Evolutionary conservation across 2,797 vertebrate species (phyloP).

Genomic region (Eleutherodactylus coqui): DNA sequence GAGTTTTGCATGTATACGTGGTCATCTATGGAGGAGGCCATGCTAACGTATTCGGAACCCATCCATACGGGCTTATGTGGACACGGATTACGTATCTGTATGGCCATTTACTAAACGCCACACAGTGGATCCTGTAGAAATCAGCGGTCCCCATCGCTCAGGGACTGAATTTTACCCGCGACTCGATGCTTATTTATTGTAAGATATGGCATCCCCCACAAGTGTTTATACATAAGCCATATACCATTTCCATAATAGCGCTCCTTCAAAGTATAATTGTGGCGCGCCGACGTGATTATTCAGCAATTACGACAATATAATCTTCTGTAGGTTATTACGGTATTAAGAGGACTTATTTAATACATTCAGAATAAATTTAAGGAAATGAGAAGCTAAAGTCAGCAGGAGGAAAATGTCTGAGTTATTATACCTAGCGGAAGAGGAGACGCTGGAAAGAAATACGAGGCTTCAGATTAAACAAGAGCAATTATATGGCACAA

Average conservation of each 20-base stretch:
- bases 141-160: too few relatives aligned
- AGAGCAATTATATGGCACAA: slow-evolving; percentile 43
- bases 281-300: not conserved
- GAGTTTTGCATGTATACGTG: too few relatives aligned
- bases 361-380: slow-evolving; percentile 19
- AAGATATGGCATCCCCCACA: not conserved
- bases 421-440: slow-evolving; percentile 4
- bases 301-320: slow-evolving; percentile 14
- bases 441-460: not conserved
- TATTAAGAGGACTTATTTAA: slow-evolving; percentile 9
- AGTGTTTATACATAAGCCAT: not conserved
- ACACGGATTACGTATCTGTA: too few relatives aligned
- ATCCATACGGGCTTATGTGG: too few relatives aligned
- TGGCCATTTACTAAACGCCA: too few relatives aligned
- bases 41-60: too few relatives aligned
- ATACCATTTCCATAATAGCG: not conserved
- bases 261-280: not conserved
- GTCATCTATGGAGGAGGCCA: too few relatives aligned
- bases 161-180: not conserved
- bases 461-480: slow-evolving; percentile 15
- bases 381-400: slow-evolving; percentile 40
- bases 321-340: slow-evolving; percentile 1
- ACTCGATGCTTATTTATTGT: not conserved
- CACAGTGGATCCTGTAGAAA: not conserved
- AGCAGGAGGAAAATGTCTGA: slow-evolving; percentile 3